Base-by-base conservation (phyloP, 2,113 vertebrate species). In the Paradoxurus hermaphroditus region DNA sequence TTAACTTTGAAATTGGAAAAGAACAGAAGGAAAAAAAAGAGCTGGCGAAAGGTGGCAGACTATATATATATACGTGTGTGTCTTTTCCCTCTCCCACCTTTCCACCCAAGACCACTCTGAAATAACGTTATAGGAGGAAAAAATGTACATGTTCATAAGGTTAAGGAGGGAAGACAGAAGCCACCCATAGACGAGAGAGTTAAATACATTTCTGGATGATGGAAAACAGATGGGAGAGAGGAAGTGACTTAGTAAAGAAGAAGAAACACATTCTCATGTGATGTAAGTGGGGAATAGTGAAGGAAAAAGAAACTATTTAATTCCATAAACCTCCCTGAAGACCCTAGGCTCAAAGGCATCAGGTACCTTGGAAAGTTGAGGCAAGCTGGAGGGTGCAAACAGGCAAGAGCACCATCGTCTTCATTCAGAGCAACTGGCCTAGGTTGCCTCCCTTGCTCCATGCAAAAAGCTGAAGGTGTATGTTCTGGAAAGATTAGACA, bases 151-250 rank as follows among this genome's bases (percentile, higher is more conserved):
- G 27, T 25, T 23, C 62, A 63, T 39, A 31, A 79, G 21, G 27
- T 39, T 23, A 5, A 15, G 85, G 68, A 63, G 34, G 59, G 21
- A 62, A 81, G 34, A 36, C 11, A 46, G n/a, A 15, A n/a, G 7
- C 31, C 27, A 41, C 6, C 56, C n/a, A 2, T 15, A 56, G 27
- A 6, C 7, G 65, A 81, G 34, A 67, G 56, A 68, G 36, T 86
- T 41, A 51, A 96, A 82, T n/a, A 73, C 23, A 23, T 63, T 90
- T 75, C 29, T 86, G 8, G 41, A 51, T 90, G 86, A 53, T 70
- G 84, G 18, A 91, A 84, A 65, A 56, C 36, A 70, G 56, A 56
- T 49, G 46, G 8, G 7, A 75, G 46, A 90, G 59, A 41, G 51
- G 49, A 90, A 73, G 25, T 65, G 51, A 56, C 3, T 51, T 53